Percentiles rank a stretch among this genome's conserved stretches.
phyloP scores from a whole-genome alignment of 92 coral and sea anemone species.

The Phenganax stokvisi region DNA sequence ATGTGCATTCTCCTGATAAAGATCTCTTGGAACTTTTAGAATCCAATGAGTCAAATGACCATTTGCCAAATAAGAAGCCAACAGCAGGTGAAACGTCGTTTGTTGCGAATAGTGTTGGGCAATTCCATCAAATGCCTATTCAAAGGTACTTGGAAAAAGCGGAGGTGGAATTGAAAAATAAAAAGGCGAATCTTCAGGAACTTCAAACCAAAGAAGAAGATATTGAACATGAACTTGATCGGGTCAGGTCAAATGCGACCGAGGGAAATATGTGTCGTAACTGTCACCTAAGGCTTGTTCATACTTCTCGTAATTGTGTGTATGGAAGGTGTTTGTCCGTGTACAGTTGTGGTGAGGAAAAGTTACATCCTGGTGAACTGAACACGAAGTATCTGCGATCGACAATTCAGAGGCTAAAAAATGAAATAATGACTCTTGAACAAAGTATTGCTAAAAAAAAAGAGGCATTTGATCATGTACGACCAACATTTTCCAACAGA shows the following conservation, averaged over 20 bases:
- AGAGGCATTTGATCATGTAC: slow-evolving; percentile 23
- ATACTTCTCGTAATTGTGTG: slow-evolving; percentile 37
- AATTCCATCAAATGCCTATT: slow-evolving; percentile 5
- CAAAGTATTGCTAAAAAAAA: slow-evolving; percentile 33
- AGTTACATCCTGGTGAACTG: slow-evolving; percentile 46
- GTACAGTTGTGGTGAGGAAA: slow-evolving; percentile 48
- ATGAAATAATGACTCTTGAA: slow-evolving; percentile 43
- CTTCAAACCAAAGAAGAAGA: slow-evolving; percentile 32
- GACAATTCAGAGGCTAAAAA: slow-evolving; percentile 39
- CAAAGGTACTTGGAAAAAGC: slow-evolving; percentile 38
- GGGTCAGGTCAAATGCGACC: slow-evolving; percentile 41
- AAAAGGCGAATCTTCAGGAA: slow-evolving; percentile 31
- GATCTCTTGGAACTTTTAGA: no score
- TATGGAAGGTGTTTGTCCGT: slow-evolving; percentile 43
- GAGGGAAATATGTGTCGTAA: slow-evolving; percentile 59
- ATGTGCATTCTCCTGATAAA: no score
- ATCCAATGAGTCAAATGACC: no score
- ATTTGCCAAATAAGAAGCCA: no score
- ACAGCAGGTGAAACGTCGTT: no score
- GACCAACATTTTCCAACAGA: slow-evolving; percentile 30
- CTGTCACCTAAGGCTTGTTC: slow-evolving; percentile 52
- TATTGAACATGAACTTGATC: not conserved
- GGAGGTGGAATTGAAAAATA: slow-evolving; percentile 29
- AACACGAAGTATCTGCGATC: slow-evolving; percentile 31
- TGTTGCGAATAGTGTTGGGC: no score